Percentiles rank a stretch among this genome's conserved stretches.
Evolutionary conservation across 2,797 vertebrate species (phyloP).

Genomic region (Sebastes itinus): DNA sequence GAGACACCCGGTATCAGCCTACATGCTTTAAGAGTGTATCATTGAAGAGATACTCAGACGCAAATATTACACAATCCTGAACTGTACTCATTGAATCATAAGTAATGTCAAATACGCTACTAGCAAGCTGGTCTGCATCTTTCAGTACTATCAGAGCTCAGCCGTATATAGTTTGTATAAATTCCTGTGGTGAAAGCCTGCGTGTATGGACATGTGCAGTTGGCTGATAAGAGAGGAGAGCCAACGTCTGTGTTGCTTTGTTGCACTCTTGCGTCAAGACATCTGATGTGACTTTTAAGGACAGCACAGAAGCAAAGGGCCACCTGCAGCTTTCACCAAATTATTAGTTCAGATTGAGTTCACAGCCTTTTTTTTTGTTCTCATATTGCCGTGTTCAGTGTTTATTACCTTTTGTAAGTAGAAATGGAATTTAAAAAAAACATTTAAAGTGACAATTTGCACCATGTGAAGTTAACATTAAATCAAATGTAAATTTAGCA

Average conservation of each 20-base stretch:
- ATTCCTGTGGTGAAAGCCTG: constrained; percentile 54
- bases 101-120: constrained; percentile 4
- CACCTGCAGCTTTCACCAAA: background rate
- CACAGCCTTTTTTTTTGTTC: background rate
- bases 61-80: constrained; percentile 7
- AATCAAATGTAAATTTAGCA: background rate
- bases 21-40: background rate
- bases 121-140: constrained; percentile 7
- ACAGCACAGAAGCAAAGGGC: background rate
- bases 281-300: constrained; percentile 18
- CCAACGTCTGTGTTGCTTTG: constrained; percentile 31
- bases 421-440: background rate
- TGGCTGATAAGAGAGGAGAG: constrained; percentile 56
- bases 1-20: background rate
- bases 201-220: constrained; percentile 54
- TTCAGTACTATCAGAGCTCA: constrained; percentile 9
- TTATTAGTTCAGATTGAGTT: background rate
- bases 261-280: constrained; percentile 12
- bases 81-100: background rate
- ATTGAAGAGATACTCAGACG: background rate
- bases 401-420: background rate
- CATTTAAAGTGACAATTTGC: background rate
- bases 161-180: constrained; percentile 28
- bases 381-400: background rate
- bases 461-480: background rate